These are phyloP conservation scores for Falco concolor DNA, from an alignment of 2,797 vertebrate genomes.

Conservation along the genomic window DNA sequence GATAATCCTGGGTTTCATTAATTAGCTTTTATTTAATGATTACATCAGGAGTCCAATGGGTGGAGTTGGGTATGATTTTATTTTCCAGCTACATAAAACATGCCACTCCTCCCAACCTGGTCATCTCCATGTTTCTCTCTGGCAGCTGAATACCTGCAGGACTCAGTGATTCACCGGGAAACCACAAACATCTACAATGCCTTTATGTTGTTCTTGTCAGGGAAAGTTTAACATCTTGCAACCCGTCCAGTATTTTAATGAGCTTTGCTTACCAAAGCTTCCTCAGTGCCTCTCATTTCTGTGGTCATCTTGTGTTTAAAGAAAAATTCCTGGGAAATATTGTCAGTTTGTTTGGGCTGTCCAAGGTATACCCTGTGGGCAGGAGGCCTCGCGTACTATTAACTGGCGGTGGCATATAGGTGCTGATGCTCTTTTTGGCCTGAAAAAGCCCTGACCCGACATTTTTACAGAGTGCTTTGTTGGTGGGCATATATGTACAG, in stretches of 20 bases:
- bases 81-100: background rate
- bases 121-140: background rate
- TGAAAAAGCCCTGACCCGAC: background rate
- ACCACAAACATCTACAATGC: background rate
- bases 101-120: background rate
- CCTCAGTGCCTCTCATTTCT: background rate
- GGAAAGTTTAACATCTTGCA: slow-evolving; percentile 7
- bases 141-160: background rate
- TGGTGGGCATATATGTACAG: background rate
- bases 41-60: background rate
- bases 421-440: background rate
- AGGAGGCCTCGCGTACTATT: background rate
- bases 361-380: background rate
- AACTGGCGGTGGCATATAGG: background rate
- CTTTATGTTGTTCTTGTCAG: background rate
- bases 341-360: slow-evolving; percentile 22
- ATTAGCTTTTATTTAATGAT: background rate
- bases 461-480: background rate
- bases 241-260: background rate
- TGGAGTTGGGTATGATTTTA: background rate
- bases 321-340: background rate
- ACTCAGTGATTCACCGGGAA: background rate
- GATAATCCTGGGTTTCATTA: background rate
- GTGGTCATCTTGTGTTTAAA: background rate
- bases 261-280: background rate